These are phyloP conservation scores for Drosophila prolongata DNA, from an alignment of 2,888 invertebrate genomes.

Conservation along the genomic window DNA sequence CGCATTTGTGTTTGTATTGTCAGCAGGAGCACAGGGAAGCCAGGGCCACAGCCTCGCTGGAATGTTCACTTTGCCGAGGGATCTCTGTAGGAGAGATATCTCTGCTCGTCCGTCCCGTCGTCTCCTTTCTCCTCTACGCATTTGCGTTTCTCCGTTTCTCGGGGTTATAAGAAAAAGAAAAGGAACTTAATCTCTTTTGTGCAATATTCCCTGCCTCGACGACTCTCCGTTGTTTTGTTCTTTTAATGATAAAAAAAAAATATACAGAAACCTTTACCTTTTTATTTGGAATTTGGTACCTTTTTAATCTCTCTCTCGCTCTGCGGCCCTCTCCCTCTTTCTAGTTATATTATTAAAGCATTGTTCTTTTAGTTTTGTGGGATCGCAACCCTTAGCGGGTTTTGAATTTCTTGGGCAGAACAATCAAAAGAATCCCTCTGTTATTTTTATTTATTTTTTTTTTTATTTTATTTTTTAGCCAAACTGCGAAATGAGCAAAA, in stretches of 20 bases:
- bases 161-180: conserved; percentile 41
- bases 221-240: conserved; percentile 58
- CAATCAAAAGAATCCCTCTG: conserved; percentile 65
- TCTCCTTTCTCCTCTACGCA: conserved; percentile 51
- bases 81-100: conserved; percentile 45
- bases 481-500: conserved; percentile 69
- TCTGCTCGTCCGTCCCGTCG: conserved; percentile 11
- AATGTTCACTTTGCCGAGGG: conserved; percentile 68
- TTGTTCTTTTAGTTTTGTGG: conserved; percentile 64
- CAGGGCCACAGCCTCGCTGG: conserved; percentile 38
- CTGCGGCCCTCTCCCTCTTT: conserved; percentile 12
- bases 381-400: conserved; percentile 70
- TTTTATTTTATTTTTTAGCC: conserved; percentile 39
- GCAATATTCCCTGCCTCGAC: conserved; percentile 60
- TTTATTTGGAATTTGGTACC: conserved; percentile 80
- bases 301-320: conserved; percentile 68
- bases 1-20: conserved; percentile 62
- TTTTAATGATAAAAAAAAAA: conserved; percentile 76
- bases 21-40: conserved; percentile 39
- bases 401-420: conserved; percentile 74
- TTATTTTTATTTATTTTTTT: conserved; percentile 21
- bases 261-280: conserved; percentile 74
- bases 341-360: conserved; percentile 71
- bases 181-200: conserved; percentile 81
- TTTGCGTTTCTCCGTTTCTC: conserved; percentile 49